Evolutionary conservation across 1,140 invertebrate species (phyloP).

Genomic region (Micrasema longulum): DNA sequence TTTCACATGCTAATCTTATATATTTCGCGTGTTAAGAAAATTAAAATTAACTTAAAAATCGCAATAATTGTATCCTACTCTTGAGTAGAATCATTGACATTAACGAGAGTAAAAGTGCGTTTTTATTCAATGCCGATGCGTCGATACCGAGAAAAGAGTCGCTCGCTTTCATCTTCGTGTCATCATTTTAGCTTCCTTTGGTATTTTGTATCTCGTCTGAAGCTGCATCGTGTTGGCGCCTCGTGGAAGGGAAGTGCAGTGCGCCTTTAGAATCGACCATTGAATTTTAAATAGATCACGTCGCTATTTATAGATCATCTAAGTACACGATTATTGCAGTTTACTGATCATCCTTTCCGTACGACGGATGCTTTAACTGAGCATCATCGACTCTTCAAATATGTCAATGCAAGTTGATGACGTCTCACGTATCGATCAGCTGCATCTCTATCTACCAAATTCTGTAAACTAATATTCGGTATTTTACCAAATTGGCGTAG

Average conservation of each 20-base stretch:
- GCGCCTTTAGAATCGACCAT: neutral
- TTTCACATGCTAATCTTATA: too few species aligned
- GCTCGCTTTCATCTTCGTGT: neutral
- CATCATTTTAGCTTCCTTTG: neutral
- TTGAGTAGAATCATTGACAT: neutral
- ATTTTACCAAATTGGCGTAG: too few species aligned
- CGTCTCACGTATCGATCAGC: neutral
- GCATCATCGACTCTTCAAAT: neutral
- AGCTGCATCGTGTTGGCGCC: neutral
- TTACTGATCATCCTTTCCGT: conserved; percentile 3
- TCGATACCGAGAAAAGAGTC: neutral
- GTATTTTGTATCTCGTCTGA: neutral
- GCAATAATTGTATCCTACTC: neutral
- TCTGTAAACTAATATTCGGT: too few species aligned
- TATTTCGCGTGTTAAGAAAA: too few species aligned
- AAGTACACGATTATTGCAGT: neutral
- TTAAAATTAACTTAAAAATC: too few species aligned
- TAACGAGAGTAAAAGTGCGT: neutral
- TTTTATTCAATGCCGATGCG: neutral
- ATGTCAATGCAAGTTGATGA: neutral
- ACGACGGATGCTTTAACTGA: neutral
- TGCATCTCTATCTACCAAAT: neutral
- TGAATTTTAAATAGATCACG: conserved; percentile 29
- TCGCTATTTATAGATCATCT: conserved; percentile 16
- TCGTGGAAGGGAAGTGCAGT: neutral